Conservation (phyloP, 2,888 invertebrate species). For the Mythimna ferrago region DNA sequence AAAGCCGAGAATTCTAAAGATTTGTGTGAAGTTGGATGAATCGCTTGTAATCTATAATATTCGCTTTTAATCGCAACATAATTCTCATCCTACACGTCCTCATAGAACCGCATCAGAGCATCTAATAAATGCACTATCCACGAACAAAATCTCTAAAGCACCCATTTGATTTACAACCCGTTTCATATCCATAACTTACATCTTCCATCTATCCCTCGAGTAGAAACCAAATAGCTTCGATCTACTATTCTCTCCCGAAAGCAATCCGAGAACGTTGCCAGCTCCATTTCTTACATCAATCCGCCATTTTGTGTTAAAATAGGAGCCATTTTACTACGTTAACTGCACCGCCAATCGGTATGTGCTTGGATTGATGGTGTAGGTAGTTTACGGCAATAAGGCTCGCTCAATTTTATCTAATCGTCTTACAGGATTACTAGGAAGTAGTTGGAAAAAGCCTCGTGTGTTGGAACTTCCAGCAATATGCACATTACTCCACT, state of each 20-base stretch:
- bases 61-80: not conserved
- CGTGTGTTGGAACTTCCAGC: conserved; percentile 19
- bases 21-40: too few species aligned
- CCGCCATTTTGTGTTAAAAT: conserved; percentile 47
- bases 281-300: conserved; percentile 49
- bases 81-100: not conserved
- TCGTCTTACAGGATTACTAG: conserved; percentile 32
- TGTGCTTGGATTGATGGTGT: conserved; percentile 41
- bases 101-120: not conserved
- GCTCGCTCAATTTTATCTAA: conserved; percentile 49
- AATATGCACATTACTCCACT: not conserved
- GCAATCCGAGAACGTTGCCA: conserved; percentile 32
- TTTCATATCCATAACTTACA: conserved; percentile 42
- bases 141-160: conserved; percentile 20
- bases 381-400: conserved; percentile 36
- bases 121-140: conserved; percentile 7
- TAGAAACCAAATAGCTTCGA: conserved; percentile 33
- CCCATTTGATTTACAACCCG: conserved; percentile 31
- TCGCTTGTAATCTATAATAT: too few species aligned
- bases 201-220: conserved; percentile 8
- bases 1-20: too few species aligned
- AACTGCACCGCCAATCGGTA: conserved; percentile 43
- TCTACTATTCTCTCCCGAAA: conserved; percentile 28
- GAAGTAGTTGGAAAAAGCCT: conserved; percentile 22
- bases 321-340: conserved; percentile 39